phyloP scores from a whole-genome alignment of 2,113 vertebrate species.

The Butastur rufipennis region DNA sequence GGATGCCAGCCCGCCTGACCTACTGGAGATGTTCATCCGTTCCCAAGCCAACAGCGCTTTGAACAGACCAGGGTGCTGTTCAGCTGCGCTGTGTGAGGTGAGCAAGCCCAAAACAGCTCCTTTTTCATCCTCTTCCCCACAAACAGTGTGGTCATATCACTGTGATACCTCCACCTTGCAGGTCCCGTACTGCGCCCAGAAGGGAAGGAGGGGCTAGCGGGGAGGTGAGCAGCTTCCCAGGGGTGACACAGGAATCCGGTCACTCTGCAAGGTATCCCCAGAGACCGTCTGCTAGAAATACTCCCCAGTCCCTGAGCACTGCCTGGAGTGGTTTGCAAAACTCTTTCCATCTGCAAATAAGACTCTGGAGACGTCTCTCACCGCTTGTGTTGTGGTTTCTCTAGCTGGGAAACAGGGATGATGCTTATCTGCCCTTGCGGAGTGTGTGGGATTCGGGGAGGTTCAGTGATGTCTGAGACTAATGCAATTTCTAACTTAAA shows the following conservation, averaged over 20 bases:
- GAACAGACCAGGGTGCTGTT: not conserved
- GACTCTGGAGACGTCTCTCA: not conserved
- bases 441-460: not conserved
- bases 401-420: not conserved
- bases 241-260: fast-evolving
- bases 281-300: not conserved
- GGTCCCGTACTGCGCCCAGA: not conserved
- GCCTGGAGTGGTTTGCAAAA: not conserved
- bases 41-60: not conserved
- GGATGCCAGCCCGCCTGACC: not conserved
- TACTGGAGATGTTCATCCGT: fast-evolving
- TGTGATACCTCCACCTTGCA: fast-evolving
- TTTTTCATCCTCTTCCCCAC: not conserved
- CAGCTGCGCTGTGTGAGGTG: not conserved
- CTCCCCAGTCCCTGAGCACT: not conserved
- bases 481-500: not conserved
- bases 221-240: not conserved
- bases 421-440: not conserved
- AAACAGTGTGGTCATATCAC: fast-evolving
- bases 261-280: not conserved
- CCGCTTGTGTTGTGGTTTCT: not conserved
- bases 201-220: not conserved
- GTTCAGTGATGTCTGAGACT: not conserved
- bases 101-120: not conserved
- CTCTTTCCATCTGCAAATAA: not conserved